A percentile compares a stretch with the other conserved stretches of the same genome.
phyloP scores from a whole-genome alignment of 2,113 vertebrate genomes.

The Sterrhoptilus dennistouni region DNA sequence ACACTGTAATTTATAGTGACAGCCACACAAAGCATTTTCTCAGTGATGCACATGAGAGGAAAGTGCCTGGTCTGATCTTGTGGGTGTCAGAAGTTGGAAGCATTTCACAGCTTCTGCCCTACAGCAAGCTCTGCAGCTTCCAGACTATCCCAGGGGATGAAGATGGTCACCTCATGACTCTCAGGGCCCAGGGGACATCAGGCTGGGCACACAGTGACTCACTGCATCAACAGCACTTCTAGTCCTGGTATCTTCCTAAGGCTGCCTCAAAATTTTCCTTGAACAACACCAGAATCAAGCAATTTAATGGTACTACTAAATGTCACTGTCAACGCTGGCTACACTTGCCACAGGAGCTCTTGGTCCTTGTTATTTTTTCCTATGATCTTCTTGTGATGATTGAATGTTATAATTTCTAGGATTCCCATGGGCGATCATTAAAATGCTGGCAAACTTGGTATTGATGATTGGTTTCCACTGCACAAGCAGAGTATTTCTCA shows the following conservation, averaged over 20 bases:
- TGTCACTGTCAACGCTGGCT: neutral
- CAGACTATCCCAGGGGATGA: neutral
- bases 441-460: neutral
- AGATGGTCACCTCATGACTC: neutral
- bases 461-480: neutral
- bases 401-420: neutral
- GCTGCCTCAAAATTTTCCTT: neutral
- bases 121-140: neutral
- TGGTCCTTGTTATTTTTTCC: neutral
- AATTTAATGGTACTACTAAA: neutral
- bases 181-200: neutral
- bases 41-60: neutral
- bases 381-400: neutral
- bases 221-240: fast-evolving
- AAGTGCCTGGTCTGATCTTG: neutral
- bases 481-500: neutral
- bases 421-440: neutral
- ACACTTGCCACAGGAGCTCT: neutral
- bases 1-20: neutral
- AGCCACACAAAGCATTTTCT: neutral
- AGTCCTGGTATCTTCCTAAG: neutral
- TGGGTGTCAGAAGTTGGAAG: neutral
- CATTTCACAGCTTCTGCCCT: fast-evolving
- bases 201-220: neutral
- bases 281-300: neutral